Conservation (phyloP, 2,113 vertebrate species). For the Leptobrachium leishanense region DNA sequence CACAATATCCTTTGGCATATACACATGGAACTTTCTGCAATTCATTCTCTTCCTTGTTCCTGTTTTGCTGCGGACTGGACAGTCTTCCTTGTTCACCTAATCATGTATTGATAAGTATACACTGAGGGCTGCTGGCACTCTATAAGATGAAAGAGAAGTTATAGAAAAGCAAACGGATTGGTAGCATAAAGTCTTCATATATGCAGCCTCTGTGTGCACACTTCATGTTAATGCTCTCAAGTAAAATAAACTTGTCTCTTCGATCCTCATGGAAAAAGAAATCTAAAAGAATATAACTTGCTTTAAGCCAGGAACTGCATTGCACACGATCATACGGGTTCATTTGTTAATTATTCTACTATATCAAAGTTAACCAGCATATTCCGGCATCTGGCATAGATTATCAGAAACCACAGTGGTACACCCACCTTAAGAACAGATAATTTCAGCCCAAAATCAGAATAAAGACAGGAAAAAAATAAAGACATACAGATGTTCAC, state of each 20-base stretch:
- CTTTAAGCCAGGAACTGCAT: not conserved
- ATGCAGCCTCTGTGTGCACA: too few species aligned
- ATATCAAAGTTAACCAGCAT: not conserved
- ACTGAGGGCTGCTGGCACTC: too few species aligned
- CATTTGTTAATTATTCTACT: not conserved
- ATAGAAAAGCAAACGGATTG: too few species aligned
- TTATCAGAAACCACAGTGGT: not conserved
- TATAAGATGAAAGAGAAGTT: too few species aligned
- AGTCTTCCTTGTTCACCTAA: too few species aligned
- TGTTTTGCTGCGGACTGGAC: too few species aligned
- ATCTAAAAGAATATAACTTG: not conserved
- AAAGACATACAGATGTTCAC: not conserved
- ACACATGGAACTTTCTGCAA: too few species aligned
- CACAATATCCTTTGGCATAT: too few species aligned
- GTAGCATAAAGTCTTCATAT: too few species aligned
- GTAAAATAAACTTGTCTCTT: not conserved
- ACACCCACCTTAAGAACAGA: not conserved
- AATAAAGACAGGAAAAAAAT: not conserved
- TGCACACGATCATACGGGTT: not conserved
- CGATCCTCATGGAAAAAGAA: not conserved
- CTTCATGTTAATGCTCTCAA: too few species aligned
- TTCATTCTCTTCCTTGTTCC: too few species aligned
- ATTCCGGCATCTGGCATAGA: not conserved
- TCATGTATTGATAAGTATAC: too few species aligned
- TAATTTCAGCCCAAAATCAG: not conserved